These are phyloP conservation scores for Selenia dentaria DNA, from an alignment of 2,888 invertebrate genomes.

Conservation along the genomic window DNA sequence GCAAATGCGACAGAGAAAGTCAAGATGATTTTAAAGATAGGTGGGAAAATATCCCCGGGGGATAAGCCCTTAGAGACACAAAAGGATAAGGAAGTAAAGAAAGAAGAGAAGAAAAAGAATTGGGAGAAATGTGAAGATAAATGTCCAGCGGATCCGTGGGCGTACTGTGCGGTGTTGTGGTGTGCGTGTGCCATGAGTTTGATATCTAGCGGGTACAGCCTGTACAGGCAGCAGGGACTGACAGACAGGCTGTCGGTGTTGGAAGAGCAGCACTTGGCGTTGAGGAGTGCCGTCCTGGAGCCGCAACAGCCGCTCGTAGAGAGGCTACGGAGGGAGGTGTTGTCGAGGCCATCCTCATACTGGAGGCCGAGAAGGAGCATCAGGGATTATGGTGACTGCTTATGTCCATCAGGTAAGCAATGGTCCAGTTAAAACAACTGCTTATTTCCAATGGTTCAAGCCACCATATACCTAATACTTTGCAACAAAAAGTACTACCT, in stretches of 20 bases:
- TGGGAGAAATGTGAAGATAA: constrained; percentile 65
- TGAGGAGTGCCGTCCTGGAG: constrained; percentile 80
- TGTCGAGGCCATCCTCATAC: constrained; percentile 59
- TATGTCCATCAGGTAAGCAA: constrained; percentile 88
- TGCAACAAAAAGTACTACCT: no score
- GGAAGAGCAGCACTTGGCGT: constrained; percentile 82
- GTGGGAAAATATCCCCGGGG: constrained; percentile 63
- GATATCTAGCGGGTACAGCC: constrained; percentile 84
- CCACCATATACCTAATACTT: no score
- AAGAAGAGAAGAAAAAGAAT: constrained; percentile 59
- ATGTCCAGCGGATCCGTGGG: constrained; percentile 72
- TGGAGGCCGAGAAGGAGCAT: constrained; percentile 74
- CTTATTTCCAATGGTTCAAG: no score
- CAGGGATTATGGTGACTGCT: constrained; percentile 87
- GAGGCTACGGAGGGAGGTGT: constrained; percentile 81
- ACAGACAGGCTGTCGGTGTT: constrained; percentile 78
- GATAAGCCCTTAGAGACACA: constrained; percentile 44
- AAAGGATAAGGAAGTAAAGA: constrained; percentile 46
- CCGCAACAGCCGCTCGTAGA: constrained; percentile 82
- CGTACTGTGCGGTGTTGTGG: constrained; percentile 83
- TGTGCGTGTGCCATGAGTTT: constrained; percentile 88
- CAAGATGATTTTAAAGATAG: constrained; percentile 75
- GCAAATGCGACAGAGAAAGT: constrained; percentile 32
- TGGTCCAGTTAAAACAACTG: not conserved
- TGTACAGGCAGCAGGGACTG: constrained; percentile 83